These are phyloP conservation scores for Melanostigma gelatinosum DNA, from an alignment of 2,113 vertebrate genomes.

Conservation along the genomic window DNA sequence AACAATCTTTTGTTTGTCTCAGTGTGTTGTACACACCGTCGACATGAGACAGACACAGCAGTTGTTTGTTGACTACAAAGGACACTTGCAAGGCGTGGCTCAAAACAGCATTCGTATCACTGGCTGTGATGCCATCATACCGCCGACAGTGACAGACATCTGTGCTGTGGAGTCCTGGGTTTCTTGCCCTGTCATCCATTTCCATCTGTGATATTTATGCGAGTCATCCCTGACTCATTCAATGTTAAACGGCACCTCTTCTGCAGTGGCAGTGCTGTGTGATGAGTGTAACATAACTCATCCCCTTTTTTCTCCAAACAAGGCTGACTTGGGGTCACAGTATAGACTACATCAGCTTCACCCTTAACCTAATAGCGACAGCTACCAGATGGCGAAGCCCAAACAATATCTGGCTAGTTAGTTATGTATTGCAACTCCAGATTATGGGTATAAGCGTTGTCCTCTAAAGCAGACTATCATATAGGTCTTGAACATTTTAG, in stretches of 20 bases:
- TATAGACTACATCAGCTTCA: neutral
- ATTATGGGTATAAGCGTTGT: too few species aligned
- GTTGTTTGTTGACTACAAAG: neutral
- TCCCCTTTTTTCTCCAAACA: too few species aligned
- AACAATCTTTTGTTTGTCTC: too few species aligned
- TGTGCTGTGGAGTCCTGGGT: too few species aligned
- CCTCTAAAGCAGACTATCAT: neutral
- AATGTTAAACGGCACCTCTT: neutral
- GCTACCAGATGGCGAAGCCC: neutral
- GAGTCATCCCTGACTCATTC: neutral
- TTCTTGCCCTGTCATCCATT: too few species aligned
- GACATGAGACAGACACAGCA: neutral
- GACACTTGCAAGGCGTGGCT: neutral
- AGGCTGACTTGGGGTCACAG: neutral
- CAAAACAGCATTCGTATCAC: neutral
- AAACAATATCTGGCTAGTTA: neutral
- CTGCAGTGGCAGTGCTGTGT: too few species aligned
- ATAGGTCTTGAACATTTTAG: constrained; percentile 2
- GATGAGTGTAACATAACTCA: too few species aligned
- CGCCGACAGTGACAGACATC: too few species aligned
- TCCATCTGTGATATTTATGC: too few species aligned
- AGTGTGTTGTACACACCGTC: neutral
- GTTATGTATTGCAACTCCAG: neutral
- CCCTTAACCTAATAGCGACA: neutral
- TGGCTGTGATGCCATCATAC: neutral